phyloP scores from a whole-genome alignment of 2,113 vertebrate genomes.

The Hydrolagus affinis region DNA sequence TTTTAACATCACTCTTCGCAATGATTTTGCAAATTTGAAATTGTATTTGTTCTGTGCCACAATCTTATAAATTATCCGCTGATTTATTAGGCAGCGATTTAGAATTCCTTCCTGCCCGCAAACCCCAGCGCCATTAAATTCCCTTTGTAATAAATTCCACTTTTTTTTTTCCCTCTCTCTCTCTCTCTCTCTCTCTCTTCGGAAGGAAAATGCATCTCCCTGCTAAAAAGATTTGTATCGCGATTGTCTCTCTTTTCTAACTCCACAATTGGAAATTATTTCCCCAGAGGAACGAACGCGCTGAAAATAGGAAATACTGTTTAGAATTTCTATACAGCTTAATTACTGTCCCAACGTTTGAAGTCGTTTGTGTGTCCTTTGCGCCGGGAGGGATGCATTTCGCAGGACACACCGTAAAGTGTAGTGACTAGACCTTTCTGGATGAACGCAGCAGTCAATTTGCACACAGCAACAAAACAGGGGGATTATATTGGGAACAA shows the following conservation, averaged over 20 bases:
- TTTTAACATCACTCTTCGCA: conserved; percentile 4
- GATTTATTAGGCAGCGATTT: neutral
- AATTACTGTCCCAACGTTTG: too few species aligned
- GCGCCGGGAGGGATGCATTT: too few species aligned
- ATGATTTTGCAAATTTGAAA: neutral
- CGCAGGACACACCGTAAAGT: too few species aligned
- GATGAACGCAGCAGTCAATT: too few species aligned
- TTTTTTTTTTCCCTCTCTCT: too few species aligned
- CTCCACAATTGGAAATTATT: neutral
- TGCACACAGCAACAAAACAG: too few species aligned
- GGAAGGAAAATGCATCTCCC: too few species aligned
- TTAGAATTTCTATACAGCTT: neutral
- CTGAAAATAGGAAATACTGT: neutral
- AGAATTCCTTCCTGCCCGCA: neutral
- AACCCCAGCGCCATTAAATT: neutral
- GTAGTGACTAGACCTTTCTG: too few species aligned
- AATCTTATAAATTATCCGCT: neutral
- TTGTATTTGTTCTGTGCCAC: neutral
- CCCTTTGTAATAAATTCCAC: too few species aligned
- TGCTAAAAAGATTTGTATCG: too few species aligned
- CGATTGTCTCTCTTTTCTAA: neutral
- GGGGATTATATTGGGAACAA: neutral
- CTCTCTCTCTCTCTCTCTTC: too few species aligned
- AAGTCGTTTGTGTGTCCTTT: too few species aligned
- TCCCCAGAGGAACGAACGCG: neutral